Base-by-base conservation (phyloP, 2,113 vertebrate species). In the Eurypyga helias region DNA sequence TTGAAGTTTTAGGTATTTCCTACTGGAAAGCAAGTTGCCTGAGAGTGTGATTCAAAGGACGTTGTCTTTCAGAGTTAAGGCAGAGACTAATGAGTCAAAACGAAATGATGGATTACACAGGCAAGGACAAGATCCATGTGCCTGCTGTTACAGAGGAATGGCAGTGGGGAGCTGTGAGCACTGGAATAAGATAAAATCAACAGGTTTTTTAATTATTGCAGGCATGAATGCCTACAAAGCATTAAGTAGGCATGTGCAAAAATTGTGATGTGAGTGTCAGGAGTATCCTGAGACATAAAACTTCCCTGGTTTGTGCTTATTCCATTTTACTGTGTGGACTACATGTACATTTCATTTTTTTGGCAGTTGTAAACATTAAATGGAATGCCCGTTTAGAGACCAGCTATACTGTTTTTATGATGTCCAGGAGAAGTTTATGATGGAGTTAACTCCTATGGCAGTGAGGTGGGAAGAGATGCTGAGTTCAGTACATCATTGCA, bases 1-100 rank as follows among this genome's bases (percentile, higher is more conserved):
- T 71, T 41, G 18, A 75, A 73, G 45, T 28, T 73, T 33, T 25
- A 61, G 64, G n/a, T 41, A 61, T 70, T 67, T 64, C 46, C 62
- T 55, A 34, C 28, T 71, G 65, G 69, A 90, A 91, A 90, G 38
- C 51, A 60, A 45, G 7, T 84, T 70, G 64, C 60, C 61, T 81
- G 73, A 60, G 25, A 89, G 25, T 23, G 60, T 33, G 15, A 48
- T 77, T 83, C 85, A 93, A 65, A 94, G n/a, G 34, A 94, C 29
- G 13, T 29, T 62, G 92, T 92, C 90, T 95, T 96, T 88, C 71
- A 94, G 78, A 85, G 51, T 75, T 91, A 77, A 93, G 54, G 77
- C 66, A 83, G 90, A 88, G 87, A 96, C 92, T 94, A 96, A 95
- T 65, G 66, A 96, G 26, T 90, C 36, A 58, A 95, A 93, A 43